phyloP scores from a whole-genome alignment of 2,888 invertebrate species.

The Galeruca laticollis region DNA sequence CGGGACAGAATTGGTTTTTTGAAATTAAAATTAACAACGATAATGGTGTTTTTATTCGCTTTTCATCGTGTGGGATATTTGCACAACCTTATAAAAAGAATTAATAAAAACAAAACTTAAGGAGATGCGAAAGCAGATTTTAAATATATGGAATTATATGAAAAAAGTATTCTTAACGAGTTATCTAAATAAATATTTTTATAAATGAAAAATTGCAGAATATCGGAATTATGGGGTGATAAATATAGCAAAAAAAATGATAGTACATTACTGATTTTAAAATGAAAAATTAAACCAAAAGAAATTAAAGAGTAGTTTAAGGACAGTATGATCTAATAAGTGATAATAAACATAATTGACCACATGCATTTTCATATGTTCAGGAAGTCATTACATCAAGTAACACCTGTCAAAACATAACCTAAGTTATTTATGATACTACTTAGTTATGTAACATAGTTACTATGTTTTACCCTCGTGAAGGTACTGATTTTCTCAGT shows the following conservation, averaged over 20 bases:
- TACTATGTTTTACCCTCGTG: background rate
- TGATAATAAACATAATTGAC: background rate
- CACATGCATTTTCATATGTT: background rate
- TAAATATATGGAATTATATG: too few relatives aligned
- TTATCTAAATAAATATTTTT: too few relatives aligned
- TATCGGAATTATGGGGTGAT: too few relatives aligned
- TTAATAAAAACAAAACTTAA: background rate
- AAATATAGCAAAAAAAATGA: too few relatives aligned
- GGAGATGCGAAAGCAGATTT: too few relatives aligned
- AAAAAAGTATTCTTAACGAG: too few relatives aligned
- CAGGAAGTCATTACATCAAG: background rate
- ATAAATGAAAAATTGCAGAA: too few relatives aligned
- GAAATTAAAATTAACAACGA: slow-evolving; percentile 36
- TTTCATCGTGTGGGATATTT: slow-evolving; percentile 2
- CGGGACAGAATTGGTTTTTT: slow-evolving; percentile 26
- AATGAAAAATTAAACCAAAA: too few relatives aligned
- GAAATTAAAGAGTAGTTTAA: background rate
- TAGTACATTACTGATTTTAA: too few relatives aligned
- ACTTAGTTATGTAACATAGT: background rate
- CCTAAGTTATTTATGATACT: background rate
- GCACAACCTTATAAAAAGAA: background rate
- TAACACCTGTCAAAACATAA: background rate
- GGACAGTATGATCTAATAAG: background rate
- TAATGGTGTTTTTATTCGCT: slow-evolving; percentile 6
- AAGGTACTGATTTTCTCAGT: background rate